Percentiles rank a stretch among this genome's conserved stretches.
phyloP scores from a whole-genome alignment of 2,888 invertebrate genomes.

The Trichopria drosophilae region DNA sequence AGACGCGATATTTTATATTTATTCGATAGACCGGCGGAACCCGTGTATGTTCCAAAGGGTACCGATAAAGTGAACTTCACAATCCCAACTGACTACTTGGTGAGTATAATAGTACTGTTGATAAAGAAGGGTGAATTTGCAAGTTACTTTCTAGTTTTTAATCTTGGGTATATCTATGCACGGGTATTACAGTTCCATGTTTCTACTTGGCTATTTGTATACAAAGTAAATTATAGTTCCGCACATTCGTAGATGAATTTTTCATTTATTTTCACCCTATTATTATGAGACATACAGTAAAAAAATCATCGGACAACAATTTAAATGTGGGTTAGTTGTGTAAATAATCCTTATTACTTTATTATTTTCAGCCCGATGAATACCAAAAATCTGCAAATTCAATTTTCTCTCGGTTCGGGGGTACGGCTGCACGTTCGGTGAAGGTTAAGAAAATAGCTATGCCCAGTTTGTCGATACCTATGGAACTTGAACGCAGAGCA shows the following conservation, averaged over 20 bases:
- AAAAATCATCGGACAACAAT: too few species aligned
- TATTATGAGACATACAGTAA: too few species aligned
- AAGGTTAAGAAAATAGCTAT: conserved; percentile 66
- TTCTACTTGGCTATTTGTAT: too few species aligned
- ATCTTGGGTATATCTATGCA: too few species aligned
- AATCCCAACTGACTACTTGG: conserved; percentile 68
- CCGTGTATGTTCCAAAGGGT: conserved; percentile 77
- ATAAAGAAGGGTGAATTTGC: too few species aligned
- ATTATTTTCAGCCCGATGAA: conserved; percentile 57
- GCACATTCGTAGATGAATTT: too few species aligned
- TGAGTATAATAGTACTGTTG: too few species aligned
- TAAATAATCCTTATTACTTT: not conserved
- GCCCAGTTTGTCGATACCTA: conserved; percentile 67
- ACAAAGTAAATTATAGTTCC: too few species aligned
- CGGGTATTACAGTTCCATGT: too few species aligned
- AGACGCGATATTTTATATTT: conserved; percentile 55
- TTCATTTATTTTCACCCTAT: too few species aligned
- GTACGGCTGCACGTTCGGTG: conserved; percentile 58
- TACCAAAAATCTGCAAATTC: conserved; percentile 64
- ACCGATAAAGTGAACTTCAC: conserved; percentile 65
- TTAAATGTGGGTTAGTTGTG: too few species aligned
- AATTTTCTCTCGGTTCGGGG: conserved; percentile 65
- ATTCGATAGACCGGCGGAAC: conserved; percentile 77
- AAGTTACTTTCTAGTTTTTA: too few species aligned
- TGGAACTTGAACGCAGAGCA: conserved; percentile 66